Conservation (phyloP, 1,140 invertebrate genomes). For the Drosophila ambigua region DNA sequence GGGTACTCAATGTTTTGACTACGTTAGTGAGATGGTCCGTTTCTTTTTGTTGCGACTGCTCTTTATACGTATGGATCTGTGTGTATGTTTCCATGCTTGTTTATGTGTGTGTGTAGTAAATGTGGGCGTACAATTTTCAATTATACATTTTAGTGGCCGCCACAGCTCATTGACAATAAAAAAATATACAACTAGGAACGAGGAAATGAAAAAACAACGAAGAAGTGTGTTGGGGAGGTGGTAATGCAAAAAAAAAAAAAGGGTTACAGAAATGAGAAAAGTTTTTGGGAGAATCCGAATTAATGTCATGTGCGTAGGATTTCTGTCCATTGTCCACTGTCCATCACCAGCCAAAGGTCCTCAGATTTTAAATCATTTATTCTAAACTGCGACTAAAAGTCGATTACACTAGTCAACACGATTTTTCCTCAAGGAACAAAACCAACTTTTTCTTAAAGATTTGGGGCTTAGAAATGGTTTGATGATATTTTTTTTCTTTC, state of each 20-base stretch:
- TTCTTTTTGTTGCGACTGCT: conserved; percentile 20
- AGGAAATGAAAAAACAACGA: conserved; percentile 7
- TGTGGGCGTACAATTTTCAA: conserved; percentile 76
- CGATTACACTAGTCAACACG: too few species aligned
- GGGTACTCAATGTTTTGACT: too few species aligned
- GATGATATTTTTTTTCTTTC: too few species aligned
- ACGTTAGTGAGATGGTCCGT: too few species aligned
- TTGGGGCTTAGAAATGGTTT: too few species aligned
- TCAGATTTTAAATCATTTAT: not conserved
- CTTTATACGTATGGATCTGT: conserved; percentile 35
- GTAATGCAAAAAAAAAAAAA: conserved; percentile 33
- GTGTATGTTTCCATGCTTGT: conserved; percentile 26
- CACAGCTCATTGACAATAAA: conserved; percentile 63
- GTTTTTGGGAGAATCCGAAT: conserved; percentile 45
- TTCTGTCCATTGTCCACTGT: conserved; percentile 8
- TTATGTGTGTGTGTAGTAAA: conserved; percentile 44
- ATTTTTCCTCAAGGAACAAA: too few species aligned
- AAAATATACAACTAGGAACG: conserved; percentile 11
- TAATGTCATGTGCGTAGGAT: conserved; percentile 33
- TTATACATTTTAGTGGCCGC: conserved; percentile 76
- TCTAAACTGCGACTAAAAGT: too few species aligned
- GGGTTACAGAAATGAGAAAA: conserved; percentile 67
- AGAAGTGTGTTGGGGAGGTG: conserved; percentile 2
- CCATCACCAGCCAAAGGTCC: conserved; percentile 8
- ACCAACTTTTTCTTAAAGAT: too few species aligned